Percentiles rank a stretch among this genome's conserved stretches.
Evolutionary conservation across 1,140 invertebrate genomes (phyloP).

Genomic region (Megalopta genalis): DNA sequence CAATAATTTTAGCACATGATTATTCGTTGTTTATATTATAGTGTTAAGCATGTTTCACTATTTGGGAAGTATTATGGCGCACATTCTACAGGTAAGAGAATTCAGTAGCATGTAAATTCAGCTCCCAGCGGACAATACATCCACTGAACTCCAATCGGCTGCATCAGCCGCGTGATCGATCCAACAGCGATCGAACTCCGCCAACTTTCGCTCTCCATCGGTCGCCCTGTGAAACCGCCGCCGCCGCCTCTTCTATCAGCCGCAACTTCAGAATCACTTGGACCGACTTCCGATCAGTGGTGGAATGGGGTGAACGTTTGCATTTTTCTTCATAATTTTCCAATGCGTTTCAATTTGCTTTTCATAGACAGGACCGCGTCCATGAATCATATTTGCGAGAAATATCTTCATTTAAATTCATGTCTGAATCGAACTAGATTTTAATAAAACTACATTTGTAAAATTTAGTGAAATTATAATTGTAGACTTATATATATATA

Average conservation of each 20-base stretch:
- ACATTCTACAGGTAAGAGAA: too few relatives aligned
- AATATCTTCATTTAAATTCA: too few relatives aligned
- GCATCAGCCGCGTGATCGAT: conserved; percentile 23
- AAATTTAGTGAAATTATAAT: too few relatives aligned
- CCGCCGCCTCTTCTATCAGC: not conserved
- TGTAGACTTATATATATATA: too few relatives aligned
- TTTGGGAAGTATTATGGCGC: too few relatives aligned
- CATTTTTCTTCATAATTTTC: conserved; percentile 60
- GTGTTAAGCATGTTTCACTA: not conserved
- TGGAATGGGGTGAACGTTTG: conserved; percentile 34
- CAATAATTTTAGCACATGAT: too few relatives aligned
- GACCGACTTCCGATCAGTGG: conserved; percentile 1
- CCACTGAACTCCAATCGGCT: not conserved
- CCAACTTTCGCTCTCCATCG: conserved; percentile 52
- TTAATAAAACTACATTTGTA: too few relatives aligned
- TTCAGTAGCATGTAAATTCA: not conserved
- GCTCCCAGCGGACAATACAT: not conserved
- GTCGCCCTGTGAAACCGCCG: conserved; percentile 4
- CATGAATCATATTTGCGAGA: too few relatives aligned
- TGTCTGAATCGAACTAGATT: too few relatives aligned
- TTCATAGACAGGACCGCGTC: too few relatives aligned
- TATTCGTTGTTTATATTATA: too few relatives aligned
- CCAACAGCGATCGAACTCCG: conserved; percentile 31
- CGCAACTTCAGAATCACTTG: conserved; percentile 5
- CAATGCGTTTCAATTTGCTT: not conserved